Percentiles rank a stretch among this genome's conserved stretches.
These are phyloP conservation scores for Atrina japonica DNA, from an alignment of 2,888 invertebrate genomes.

Conservation along the genomic window DNA sequence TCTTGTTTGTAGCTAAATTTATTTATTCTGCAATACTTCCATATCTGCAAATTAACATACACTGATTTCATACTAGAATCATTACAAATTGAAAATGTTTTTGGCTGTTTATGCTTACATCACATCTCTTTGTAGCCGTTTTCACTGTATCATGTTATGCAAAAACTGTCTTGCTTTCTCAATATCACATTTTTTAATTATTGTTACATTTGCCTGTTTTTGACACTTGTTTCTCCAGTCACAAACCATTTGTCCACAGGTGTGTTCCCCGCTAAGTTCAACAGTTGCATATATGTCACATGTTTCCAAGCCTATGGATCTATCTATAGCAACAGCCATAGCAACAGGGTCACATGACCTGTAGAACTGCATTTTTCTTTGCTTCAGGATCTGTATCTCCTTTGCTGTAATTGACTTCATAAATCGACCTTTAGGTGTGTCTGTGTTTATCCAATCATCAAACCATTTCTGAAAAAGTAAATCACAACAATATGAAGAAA, in stretches of 20 bases:
- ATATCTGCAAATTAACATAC: too few relatives aligned
- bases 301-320: constrained; percentile 55
- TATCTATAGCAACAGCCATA: constrained; percentile 66
- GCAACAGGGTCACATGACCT: constrained; percentile 70
- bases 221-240: constrained; percentile 78
- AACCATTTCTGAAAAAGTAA: constrained; percentile 62
- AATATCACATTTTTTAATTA: too few relatives aligned
- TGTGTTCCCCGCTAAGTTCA: constrained; percentile 84
- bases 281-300: constrained; percentile 80
- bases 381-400: constrained; percentile 33
- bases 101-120: too few relatives aligned
- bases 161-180: too few relatives aligned
- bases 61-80: too few relatives aligned
- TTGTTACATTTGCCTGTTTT: constrained; percentile 61
- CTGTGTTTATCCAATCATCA: constrained; percentile 57
- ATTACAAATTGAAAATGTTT: too few relatives aligned
- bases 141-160: too few relatives aligned
- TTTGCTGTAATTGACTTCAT: constrained; percentile 51
- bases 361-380: constrained; percentile 48
- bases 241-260: constrained; percentile 86
- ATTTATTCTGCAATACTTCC: too few relatives aligned
- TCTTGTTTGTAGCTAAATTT: too few relatives aligned
- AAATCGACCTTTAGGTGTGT: constrained; percentile 62
- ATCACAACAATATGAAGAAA: too few relatives aligned
- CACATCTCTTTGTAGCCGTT: too few relatives aligned